Base-by-base conservation (phyloP, 2,797 vertebrate genomes). In the Setipinna tenuifilis region DNA sequence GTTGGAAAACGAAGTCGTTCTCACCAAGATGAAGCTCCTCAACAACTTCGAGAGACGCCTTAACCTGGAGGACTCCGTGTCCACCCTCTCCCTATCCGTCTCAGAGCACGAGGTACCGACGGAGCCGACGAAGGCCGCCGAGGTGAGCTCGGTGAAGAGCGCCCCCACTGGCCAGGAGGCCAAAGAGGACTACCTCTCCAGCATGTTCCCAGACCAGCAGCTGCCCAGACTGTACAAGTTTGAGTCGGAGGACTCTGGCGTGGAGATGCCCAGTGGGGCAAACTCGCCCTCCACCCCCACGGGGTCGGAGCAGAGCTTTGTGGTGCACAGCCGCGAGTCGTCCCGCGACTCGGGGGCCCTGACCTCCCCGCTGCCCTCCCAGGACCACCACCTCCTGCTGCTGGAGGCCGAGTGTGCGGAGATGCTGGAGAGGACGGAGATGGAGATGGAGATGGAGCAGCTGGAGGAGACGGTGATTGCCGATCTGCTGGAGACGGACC, bases 201-300 rank as follows among this genome's bases (percentile, higher is more conserved):
- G 84, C 0, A 88, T 96, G 82, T 95, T 96, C 75, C 93, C 94
- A 9, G 92, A 94, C 82, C 89, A 95, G 80, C 93, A 95, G 41
- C 92, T 96, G 41, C 92, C 93, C 0, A 92, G 92, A 86, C 89
- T 97, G 83, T 96, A 95, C 91, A 98, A 97, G 92, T 96, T 96
- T 91, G 97, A 97, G 91, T 97, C 96, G 0, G 97, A 98, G 90
- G 97, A 97, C 91, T 98, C 96, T 0, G 97, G 97, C 7, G 96
- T 97, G 84, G 96, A 97, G 90, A 88, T 97, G 87, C 95, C 95
- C 10, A 97, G 96, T 0, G 96, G 96, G 23, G 95, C 96, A 0
- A 96, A 97, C 90, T 97, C 97, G 83, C 96, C 96, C 0, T 97
- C 96, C 41, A 97, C 96, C 0, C 96, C 95, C 0, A 96, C 94